Percentiles rank a stretch among this genome's conserved stretches.
phyloP scores from a whole-genome alignment of 2,113 vertebrate species.

The Heloderma charlesbogerti region DNA sequence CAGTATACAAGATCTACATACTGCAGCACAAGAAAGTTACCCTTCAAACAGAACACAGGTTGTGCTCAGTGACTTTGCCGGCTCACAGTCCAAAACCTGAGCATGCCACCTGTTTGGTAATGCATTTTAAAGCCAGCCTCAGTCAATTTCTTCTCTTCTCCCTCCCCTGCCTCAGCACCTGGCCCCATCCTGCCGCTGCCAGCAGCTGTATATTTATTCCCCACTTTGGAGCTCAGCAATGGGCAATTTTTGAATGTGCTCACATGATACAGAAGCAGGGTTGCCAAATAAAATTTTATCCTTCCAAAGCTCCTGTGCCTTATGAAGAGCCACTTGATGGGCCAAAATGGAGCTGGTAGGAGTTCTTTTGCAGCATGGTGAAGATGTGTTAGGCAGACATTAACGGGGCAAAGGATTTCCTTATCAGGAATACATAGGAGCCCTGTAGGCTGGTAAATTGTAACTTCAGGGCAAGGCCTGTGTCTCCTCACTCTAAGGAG shows the following conservation, averaged over 20 bases:
- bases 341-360: not conserved
- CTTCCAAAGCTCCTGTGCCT: not conserved
- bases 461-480: not conserved
- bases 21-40: slow-evolving; percentile 47
- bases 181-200: not conserved
- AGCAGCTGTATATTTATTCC: not conserved
- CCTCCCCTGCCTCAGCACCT: not conserved
- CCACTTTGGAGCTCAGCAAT: not conserved
- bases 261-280: no score
- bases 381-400: not conserved
- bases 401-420: no score
- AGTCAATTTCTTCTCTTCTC: not conserved
- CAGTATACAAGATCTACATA: slow-evolving; percentile 24
- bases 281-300: not conserved
- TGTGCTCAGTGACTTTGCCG: not conserved
- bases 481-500: not conserved
- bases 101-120: not conserved
- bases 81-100: not conserved
- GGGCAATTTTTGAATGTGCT: no score
- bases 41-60: slow-evolving; percentile 6
- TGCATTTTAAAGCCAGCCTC: not conserved
- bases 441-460: not conserved
- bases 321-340: not conserved
- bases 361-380: not conserved
- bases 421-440: not conserved